Percentiles rank a stretch among this genome's conserved stretches.
Conservation (phyloP, 2,797 vertebrate species). For the Echeneis naucrates region DNA sequence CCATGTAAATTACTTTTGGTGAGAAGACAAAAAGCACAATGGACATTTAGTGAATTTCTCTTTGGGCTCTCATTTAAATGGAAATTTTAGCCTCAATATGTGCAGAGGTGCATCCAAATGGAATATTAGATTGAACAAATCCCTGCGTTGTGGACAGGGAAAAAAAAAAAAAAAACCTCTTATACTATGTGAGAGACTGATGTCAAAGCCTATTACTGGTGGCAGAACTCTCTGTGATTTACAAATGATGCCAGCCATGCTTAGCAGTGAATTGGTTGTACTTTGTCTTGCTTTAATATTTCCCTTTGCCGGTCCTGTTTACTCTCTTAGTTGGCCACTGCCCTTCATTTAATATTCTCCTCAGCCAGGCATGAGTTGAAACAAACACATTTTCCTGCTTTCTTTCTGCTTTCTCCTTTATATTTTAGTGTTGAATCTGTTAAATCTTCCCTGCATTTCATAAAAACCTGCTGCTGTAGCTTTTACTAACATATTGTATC, state of each 20-base stretch:
- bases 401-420: conserved; percentile 27
- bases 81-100: conserved; percentile 76
- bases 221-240: conserved; percentile 53
- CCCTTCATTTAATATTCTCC: conserved; percentile 51
- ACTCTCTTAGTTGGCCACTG: conserved; percentile 38
- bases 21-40: conserved; percentile 66
- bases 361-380: conserved; percentile 31
- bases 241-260: conserved; percentile 57
- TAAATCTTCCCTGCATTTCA: conserved; percentile 4
- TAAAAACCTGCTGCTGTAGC: neutral
- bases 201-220: conserved; percentile 60
- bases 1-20: conserved; percentile 71
- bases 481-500: conserved; percentile 9
- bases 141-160: conserved; percentile 47
- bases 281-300: conserved; percentile 46
- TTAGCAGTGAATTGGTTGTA: conserved; percentile 51
- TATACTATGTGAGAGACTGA: conserved; percentile 42
- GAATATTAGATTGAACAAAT: conserved; percentile 78
- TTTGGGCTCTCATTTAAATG: conserved; percentile 78
- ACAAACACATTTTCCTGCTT: conserved; percentile 34
- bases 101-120: conserved; percentile 71
- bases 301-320: conserved; percentile 52
- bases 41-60: conserved; percentile 72
- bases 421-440: conserved; percentile 12
- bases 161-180: conserved; percentile 19